A percentile compares a stretch with the other conserved stretches of the same genome.
phyloP scores from a whole-genome alignment of 2,113 vertebrate genomes.

The Apus apus region DNA sequence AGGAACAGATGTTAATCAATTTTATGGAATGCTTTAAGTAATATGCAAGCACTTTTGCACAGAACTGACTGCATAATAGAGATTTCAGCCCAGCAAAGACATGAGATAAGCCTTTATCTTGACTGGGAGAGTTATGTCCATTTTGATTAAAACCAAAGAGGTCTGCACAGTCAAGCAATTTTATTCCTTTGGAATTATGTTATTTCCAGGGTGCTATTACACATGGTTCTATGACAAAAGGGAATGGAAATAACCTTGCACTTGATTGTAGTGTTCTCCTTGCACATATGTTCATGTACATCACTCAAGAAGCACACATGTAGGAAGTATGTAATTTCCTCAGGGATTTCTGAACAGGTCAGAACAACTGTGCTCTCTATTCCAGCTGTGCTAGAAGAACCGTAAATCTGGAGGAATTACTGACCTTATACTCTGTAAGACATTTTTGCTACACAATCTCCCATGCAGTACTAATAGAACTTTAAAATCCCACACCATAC shows the following conservation, averaged over 20 bases:
- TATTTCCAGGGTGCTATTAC: not conserved
- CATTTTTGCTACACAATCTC: not conserved
- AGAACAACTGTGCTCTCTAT: not conserved
- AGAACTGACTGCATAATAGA: conserved; percentile 45
- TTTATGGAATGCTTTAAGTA: conserved; percentile 61
- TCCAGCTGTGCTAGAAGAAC: not conserved
- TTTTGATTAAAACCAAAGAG: conserved; percentile 27
- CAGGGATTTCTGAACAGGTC: not conserved
- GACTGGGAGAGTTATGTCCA: not conserved
- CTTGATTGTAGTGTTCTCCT: not conserved
- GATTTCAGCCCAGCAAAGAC: conserved; percentile 24
- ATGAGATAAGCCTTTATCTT: conserved; percentile 39
- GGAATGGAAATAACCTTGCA: not conserved
- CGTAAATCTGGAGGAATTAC: not conserved
- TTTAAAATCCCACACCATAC: not conserved
- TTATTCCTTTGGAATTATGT: not conserved
- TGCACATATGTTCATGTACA: not conserved
- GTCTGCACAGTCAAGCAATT: not conserved
- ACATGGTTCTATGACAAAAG: not conserved
- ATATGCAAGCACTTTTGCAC: conserved; percentile 50
- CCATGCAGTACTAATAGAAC: not conserved
- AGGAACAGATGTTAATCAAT: conserved; percentile 43
- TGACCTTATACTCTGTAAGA: not conserved
- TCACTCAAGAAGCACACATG: not conserved
- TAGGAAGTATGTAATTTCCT: not conserved